A percentile compares a stretch with the other conserved stretches of the same genome.
Evolutionary conservation across 1,140 invertebrate species (phyloP).

Genomic region (Maconellicoccus hirsutus): DNA sequence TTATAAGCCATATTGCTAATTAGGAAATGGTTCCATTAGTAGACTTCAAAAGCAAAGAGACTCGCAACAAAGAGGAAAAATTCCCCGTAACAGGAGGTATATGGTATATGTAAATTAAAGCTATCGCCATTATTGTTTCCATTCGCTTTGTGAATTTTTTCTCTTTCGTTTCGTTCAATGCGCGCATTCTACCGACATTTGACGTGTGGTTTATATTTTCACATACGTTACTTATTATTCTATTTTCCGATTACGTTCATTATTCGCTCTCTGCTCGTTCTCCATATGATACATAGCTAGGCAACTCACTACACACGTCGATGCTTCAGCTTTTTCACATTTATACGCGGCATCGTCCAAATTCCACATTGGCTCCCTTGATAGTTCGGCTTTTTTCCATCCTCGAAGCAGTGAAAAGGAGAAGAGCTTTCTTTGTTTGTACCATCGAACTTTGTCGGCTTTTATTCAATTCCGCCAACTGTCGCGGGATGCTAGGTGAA

Average conservation of each 20-base stretch:
- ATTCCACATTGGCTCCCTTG: not conserved
- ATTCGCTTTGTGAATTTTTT: conserved; percentile 13
- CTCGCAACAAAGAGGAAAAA: not conserved
- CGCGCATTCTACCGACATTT: not conserved
- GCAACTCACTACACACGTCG: too few species aligned
- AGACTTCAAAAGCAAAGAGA: conserved; percentile 11
- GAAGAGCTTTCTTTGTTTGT: not conserved
- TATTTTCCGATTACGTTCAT: conserved; percentile 21
- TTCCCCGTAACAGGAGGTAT: not conserved
- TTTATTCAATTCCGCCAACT: not conserved
- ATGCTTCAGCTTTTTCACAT: too few species aligned
- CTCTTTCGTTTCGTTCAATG: not conserved
- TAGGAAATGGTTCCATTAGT: conserved; percentile 20
- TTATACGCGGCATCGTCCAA: not conserved
- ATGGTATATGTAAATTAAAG: conserved; percentile 15
- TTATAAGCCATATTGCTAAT: conserved; percentile 22
- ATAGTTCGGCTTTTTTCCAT: not conserved
- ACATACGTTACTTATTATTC: conserved; percentile 20
- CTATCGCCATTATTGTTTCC: conserved; percentile 18
- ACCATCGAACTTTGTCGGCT: not conserved
- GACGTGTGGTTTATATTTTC: conserved; percentile 17
- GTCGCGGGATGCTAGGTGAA: not conserved
- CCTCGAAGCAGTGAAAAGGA: not conserved
- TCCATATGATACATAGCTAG: too few species aligned
- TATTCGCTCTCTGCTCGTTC: not conserved